Evolutionary conservation across 2,113 vertebrate species (phyloP).

Genomic region (Protobothrops flavoviridis): DNA sequence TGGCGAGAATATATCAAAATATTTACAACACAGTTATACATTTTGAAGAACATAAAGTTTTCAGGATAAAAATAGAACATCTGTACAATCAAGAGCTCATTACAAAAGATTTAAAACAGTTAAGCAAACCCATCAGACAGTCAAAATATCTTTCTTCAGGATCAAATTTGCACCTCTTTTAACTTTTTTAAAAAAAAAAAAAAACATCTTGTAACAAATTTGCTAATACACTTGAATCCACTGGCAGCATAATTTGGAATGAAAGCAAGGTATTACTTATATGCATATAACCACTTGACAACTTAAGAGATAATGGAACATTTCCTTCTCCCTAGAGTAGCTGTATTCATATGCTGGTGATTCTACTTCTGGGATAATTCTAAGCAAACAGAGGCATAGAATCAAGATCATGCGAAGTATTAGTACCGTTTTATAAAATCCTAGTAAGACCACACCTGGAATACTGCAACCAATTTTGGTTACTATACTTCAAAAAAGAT

Average conservation of each 20-base stretch:
- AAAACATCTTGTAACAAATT: neutral
- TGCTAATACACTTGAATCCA: neutral
- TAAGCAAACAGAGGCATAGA: neutral
- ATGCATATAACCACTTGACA: neutral
- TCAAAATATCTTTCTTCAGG: neutral
- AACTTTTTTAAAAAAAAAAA: neutral
- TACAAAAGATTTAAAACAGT: neutral
- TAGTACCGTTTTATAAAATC: too few species aligned
- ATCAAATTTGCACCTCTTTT: neutral
- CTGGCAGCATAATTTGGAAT: neutral
- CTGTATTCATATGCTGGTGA: neutral
- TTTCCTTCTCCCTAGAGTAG: neutral
- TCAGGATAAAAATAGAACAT: neutral
- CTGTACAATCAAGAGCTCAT: neutral
- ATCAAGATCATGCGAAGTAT: too few species aligned
- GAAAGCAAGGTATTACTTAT: neutral
- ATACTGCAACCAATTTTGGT: too few species aligned
- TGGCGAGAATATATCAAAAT: neutral
- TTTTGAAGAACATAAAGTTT: neutral
- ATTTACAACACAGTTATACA: neutral
- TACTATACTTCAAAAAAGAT: too few species aligned
- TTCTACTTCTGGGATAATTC: neutral
- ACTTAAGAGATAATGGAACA: neutral
- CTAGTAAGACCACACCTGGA: too few species aligned
- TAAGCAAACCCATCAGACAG: neutral